Conservation (phyloP, 2,888 invertebrate genomes). For the Chloroclysta siterata region DNA sequence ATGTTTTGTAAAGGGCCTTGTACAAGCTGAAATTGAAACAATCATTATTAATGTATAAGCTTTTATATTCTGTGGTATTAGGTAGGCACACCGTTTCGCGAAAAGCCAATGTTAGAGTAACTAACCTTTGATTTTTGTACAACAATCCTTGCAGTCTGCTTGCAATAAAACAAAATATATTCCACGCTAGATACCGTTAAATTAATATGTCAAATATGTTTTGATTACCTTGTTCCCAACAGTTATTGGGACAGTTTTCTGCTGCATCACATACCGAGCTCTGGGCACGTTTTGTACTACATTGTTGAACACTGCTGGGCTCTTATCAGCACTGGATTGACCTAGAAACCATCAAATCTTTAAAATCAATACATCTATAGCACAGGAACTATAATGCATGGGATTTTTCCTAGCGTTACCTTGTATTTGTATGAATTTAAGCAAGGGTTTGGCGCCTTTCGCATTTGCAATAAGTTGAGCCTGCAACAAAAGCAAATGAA, state of each 20-base stretch:
- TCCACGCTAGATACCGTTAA: background rate
- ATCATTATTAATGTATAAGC: background rate
- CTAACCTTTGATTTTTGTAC: conserved; percentile 6
- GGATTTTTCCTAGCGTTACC: conserved; percentile 47
- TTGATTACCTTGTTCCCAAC: conserved; percentile 53
- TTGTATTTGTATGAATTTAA: conserved; percentile 68
- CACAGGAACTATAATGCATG: background rate
- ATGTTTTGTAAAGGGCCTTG: conserved; percentile 72
- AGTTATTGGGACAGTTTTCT: conserved; percentile 66
- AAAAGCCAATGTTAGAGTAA: background rate
- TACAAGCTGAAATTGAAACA: conserved; percentile 62
- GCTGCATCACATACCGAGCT: conserved; percentile 67
- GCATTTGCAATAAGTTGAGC: conserved; percentile 53
- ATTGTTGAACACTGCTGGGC: conserved; percentile 62
- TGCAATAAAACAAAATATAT: background rate
- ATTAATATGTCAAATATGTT: background rate
- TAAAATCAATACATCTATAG: background rate
- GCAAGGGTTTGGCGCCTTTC: conserved; percentile 57
- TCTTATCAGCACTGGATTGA: conserved; percentile 46
- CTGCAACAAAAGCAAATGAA: conserved; percentile 50
- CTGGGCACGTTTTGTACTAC: conserved; percentile 46
- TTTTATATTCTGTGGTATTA: too few species aligned
- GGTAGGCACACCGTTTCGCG: too few species aligned
- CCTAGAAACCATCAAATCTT: conserved; percentile 40
- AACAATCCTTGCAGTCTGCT: conserved; percentile 44